Base-by-base conservation (phyloP, 2,888 invertebrate genomes). In the Hofmannophila pseudospretella region DNA sequence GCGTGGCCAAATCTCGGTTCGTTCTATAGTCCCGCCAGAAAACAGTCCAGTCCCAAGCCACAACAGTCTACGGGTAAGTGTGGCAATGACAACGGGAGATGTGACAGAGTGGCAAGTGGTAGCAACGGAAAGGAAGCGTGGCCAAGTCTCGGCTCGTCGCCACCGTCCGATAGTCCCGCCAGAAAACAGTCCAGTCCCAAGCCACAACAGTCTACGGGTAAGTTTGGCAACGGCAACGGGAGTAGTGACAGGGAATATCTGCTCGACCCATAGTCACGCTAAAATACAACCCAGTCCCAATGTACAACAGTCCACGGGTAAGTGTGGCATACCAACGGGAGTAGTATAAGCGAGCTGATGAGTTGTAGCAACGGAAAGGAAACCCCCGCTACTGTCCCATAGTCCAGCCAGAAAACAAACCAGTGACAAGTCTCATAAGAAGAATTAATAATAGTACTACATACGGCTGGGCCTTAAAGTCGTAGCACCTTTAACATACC, bases 1-100 rank as follows among this genome's bases (percentile, higher is more conserved):
- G 92, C 93, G 47, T 93, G 93, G 93, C 93, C 93, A 33, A 90
- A 90, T 53, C 88, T 91, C 60, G 88, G 90, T 20, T 81, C 84
- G 12, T 52, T 66, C 19, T 76, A 80, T 38, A 78, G 79, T 45
- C 80, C 84, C 43, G 74, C 73, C 36, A 58, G 78, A 42, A 75
- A 73, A 67, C 78, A 67, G 51, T 28, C 58, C 62, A 82, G 80
- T 56, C 80, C 81, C 44, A 76, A 75, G 54, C 81, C 80, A 63
- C 74, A 62, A 23, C 26, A 34, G 12, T 47, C 61, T 67, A 58
- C 64, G 57, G 71, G 78, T 77, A 43, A 42, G 45, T 48, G 31
- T 11, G 32, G 16, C n/a, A 25, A 9, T 9, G 8, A 57, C 30
- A n/a, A n/a, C n/a, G 37, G 42, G 13, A 36, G 41, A 49, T n/a